Evolutionary conservation across 2,888 invertebrate species (phyloP), one percentile per base, ranked within the genome.

Genomic region (Sycophila texana): DNA sequence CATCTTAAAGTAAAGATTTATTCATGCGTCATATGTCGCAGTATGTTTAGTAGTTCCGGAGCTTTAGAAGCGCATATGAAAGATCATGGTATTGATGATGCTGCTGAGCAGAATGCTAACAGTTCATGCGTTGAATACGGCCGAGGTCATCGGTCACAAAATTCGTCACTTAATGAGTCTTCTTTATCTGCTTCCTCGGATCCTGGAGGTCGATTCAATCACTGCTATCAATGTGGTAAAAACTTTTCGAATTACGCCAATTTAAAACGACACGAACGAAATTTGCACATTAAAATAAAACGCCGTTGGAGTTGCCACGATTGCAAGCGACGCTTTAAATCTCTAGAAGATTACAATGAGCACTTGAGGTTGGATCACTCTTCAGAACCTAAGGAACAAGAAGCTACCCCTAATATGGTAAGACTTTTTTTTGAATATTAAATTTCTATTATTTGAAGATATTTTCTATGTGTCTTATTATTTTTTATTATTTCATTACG

Each of bases 1-100:
- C 94, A 95, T 87, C 90, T 94, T 82, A 93, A 94, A 83, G 92
- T 94, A 2, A 94, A 94, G 84, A 88, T 94, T 68, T 94, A 93
- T 82, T 92, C 93, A 0, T 93, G 93, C 83, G 92, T 91, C 26
- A 88, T 93, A 30, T 93, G 93, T 81, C 88, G 92, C 1, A 92
- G 93, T 82, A 93, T 93, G 55, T 93, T 93, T 85, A 93, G 94
- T 83, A 94, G 94, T 70, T 93, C 94, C 0, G 92, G 93, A 7
- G 85, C 87, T 0, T 79, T 90, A 7, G 89, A 89, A 67, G 82
- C 85, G 1, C 90, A 90, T 30, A 90, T 90, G 88, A 87, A 85
- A n/a, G 89, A 88, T 20, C 89, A 89, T 47, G 88, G 88, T 0
- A 85, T 89, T 12, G 85, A 85, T 0, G 86, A 88, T 20, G 80